A percentile compares a stretch with the other conserved stretches of the same genome.
phyloP scores from a whole-genome alignment of 2,888 invertebrate genomes.

The Heliconius cydno region DNA sequence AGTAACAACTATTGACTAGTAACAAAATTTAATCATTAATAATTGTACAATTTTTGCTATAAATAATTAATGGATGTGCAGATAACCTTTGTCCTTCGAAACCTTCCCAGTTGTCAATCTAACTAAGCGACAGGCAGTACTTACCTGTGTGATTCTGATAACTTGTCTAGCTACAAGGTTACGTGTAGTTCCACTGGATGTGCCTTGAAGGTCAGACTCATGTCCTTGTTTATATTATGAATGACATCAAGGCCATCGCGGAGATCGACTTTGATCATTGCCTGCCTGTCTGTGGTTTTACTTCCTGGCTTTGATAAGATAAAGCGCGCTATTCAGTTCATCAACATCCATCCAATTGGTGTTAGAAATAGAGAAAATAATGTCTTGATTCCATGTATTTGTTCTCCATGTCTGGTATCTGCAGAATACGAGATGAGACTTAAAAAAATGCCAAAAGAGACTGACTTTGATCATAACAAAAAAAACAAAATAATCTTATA shows the following conservation, averaged over 20 bases:
- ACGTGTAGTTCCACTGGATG: not conserved
- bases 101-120: not conserved
- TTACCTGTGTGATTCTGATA: conserved; percentile 4
- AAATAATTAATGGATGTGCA: not conserved
- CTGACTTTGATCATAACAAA: too few species aligned
- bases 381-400: too few species aligned
- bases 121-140: not conserved
- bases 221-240: not conserved
- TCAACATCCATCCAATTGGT: not conserved
- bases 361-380: not conserved
- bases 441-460: too few species aligned
- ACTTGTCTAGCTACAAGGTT: conserved; percentile 3
- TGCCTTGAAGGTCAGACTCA: not conserved
- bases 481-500: too few species aligned
- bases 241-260: not conserved
- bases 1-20: too few species aligned
- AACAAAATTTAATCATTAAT: too few species aligned
- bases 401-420: too few species aligned
- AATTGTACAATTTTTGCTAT: not conserved
- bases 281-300: not conserved
- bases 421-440: too few species aligned
- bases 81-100: not conserved
- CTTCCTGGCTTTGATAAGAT: not conserved
- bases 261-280: not conserved
- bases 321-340: not conserved